phyloP scores from a whole-genome alignment of 1,140 invertebrate species.

The Halyomorpha halys region DNA sequence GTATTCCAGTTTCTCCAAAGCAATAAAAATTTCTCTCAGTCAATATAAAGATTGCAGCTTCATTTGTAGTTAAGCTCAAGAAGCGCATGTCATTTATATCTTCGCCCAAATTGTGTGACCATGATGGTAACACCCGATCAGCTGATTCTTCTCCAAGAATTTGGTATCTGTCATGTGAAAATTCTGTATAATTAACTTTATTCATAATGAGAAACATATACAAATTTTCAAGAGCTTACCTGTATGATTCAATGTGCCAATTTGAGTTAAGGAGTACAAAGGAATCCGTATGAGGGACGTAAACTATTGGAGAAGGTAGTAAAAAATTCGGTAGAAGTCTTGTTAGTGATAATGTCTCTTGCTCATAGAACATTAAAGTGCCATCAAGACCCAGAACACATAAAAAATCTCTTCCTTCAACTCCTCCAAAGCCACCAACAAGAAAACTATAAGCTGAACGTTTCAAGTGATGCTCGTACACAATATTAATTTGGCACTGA shows the following conservation, averaged over 20 bases:
- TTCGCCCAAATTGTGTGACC: constrained; percentile 70
- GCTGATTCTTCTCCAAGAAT: constrained; percentile 42
- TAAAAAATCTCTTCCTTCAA: constrained; percentile 66
- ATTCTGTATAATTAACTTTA: background rate
- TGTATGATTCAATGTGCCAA: constrained; percentile 68
- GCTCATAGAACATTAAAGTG: constrained; percentile 72
- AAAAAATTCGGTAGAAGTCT: constrained; percentile 56
- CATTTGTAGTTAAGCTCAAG: constrained; percentile 42
- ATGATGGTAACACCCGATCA: constrained; percentile 53
- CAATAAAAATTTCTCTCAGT: constrained; percentile 65
- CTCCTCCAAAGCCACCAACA: constrained; percentile 70
- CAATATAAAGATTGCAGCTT: constrained; percentile 53
- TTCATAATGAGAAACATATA: background rate
- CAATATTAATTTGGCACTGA: constrained; percentile 45
- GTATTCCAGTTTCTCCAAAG: constrained; percentile 57
- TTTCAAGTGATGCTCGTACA: constrained; percentile 55
- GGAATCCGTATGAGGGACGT: constrained; percentile 63
- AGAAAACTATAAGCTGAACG: constrained; percentile 54
- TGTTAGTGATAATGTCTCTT: constrained; percentile 70
- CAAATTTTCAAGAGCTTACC: constrained; percentile 40
- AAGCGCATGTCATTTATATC: constrained; percentile 51
- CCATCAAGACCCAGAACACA: constrained; percentile 81
- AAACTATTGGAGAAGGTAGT: constrained; percentile 65
- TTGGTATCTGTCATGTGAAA: constrained; percentile 46
- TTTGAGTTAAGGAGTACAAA: constrained; percentile 65